Evolutionary conservation across 2,113 vertebrate species (phyloP), one percentile per base, ranked within the genome.

Genomic region (Solenodon paradoxus): DNA sequence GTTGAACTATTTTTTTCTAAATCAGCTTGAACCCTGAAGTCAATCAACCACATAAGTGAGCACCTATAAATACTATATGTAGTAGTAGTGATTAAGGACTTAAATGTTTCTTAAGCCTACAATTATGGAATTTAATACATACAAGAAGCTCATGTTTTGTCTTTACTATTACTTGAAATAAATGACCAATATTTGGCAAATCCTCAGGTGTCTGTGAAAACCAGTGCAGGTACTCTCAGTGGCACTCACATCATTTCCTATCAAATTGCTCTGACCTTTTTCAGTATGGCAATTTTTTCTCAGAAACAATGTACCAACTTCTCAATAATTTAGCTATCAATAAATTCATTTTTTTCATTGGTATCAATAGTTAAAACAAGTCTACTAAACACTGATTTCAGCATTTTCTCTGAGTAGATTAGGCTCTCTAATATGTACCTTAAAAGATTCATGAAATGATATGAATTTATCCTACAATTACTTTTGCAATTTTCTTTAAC

Each of bases 401-500:
- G 42, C 45, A 74, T 72, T 82, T 91, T 84, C 42, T 81, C 7
- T 32, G 35, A 66, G 28, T 38, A 9, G 28, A 72, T 19, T 45
- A 86, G 17, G 86, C 40, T 94, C 35, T 61, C 32, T 91, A 30
- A 49, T 13, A 75, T 2, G 19, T 83, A 32, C 22, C 15, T 55
- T n/a, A 32, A 49, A 12, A 85, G 51, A 69, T 90, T 22, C 53
- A 88, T 8, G 49, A 93, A 88, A 66, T 55, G 35, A 77, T 75
- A 20, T 61, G 24, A 40, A 85, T 83, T 78, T 79, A 3, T 16
- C 16, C 13, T 47, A 12, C 19, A 68, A 93, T 85, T 74, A 93
- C 2, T 74, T 85, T 69, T 69, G n/a, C 26, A 79, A 63, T 92
- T 89, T 79, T 87, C 53, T 93, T 90, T 47, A 86, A 32, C 79